phyloP scores from a whole-genome alignment of 1,140 invertebrate species.

The Dreissena rostriformis region DNA sequence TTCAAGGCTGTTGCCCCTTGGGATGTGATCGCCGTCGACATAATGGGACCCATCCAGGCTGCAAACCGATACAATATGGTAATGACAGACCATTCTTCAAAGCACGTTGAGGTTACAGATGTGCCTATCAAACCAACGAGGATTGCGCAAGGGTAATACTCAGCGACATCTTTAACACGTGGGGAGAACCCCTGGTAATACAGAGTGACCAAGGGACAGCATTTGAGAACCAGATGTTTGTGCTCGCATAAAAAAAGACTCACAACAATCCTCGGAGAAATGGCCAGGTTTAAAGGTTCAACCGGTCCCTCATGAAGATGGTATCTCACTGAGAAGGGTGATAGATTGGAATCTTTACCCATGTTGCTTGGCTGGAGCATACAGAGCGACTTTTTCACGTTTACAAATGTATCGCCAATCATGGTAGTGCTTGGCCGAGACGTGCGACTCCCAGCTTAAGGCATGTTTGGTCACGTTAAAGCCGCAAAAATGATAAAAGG shows the following conservation, averaged over 20 bases:
- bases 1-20: no score
- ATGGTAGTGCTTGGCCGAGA: conserved; percentile 53
- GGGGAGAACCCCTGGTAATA: conserved; percentile 67
- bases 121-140: conserved; percentile 71
- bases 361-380: conserved; percentile 28
- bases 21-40: background rate
- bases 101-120: conserved; percentile 5
- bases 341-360: background rate
- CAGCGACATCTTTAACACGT: conserved; percentile 66
- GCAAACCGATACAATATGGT: conserved; percentile 4
- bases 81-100: background rate
- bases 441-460: conserved; percentile 30
- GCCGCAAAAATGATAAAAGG: background rate
- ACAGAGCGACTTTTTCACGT: conserved; percentile 52
- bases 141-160: conserved; percentile 77
- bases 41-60: background rate
- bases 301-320: conserved; percentile 65
- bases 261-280: conserved; percentile 65
- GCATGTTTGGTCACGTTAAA: conserved; percentile 13
- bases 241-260: conserved; percentile 47
- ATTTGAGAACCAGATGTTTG: conserved; percentile 65
- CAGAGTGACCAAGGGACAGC: conserved; percentile 77
- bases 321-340: conserved; percentile 43
- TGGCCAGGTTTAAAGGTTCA: conserved; percentile 68
- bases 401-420: conserved; percentile 34